phyloP scores from a whole-genome alignment of 1,140 invertebrate genomes.

The Cardiocondyla obscurior region DNA sequence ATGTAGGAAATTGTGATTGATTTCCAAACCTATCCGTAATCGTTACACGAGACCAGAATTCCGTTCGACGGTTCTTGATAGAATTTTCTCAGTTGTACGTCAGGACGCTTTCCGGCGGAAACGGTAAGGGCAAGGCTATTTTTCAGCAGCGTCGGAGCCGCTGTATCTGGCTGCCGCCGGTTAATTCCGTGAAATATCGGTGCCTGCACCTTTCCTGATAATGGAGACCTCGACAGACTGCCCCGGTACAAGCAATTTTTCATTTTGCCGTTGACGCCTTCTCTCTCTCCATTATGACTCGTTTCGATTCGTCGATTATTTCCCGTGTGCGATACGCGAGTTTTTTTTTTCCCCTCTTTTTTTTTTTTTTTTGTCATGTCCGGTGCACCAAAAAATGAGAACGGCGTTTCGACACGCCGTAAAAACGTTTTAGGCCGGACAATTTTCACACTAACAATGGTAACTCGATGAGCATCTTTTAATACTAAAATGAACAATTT shows the following conservation, averaged over 20 bases:
- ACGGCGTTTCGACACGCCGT: not conserved
- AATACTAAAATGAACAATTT: not conserved
- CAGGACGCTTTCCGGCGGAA: constrained; percentile 18
- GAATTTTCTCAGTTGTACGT: constrained; percentile 11
- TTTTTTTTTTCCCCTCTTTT: constrained; percentile 4
- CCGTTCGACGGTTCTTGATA: constrained; percentile 30
- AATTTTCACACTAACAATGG: not conserved
- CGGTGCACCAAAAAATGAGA: constrained; percentile 17
- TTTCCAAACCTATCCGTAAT: constrained; percentile 11
- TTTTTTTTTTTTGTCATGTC: not conserved
- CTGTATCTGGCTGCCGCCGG: constrained; percentile 21
- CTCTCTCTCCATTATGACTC: not conserved
- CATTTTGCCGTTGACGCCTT: constrained; percentile 8
- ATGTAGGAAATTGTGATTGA: constrained; percentile 6
- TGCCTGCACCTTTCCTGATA: constrained; percentile 46
- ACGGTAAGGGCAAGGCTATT: constrained; percentile 30
- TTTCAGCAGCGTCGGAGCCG: constrained; percentile 20
- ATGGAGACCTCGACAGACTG: constrained; percentile 55
- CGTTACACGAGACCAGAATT: constrained; percentile 35
- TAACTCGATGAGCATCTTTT: not conserved
- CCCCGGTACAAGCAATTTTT: constrained; percentile 41
- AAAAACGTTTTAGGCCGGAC: not conserved
- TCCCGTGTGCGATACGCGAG: not conserved
- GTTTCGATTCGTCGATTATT: constrained; percentile 40
- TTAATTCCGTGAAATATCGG: constrained; percentile 57